Percentiles rank a stretch among this genome's conserved stretches.
Conservation (phyloP, 2,113 vertebrate genomes). For the Lethenteron reissneri region DNA sequence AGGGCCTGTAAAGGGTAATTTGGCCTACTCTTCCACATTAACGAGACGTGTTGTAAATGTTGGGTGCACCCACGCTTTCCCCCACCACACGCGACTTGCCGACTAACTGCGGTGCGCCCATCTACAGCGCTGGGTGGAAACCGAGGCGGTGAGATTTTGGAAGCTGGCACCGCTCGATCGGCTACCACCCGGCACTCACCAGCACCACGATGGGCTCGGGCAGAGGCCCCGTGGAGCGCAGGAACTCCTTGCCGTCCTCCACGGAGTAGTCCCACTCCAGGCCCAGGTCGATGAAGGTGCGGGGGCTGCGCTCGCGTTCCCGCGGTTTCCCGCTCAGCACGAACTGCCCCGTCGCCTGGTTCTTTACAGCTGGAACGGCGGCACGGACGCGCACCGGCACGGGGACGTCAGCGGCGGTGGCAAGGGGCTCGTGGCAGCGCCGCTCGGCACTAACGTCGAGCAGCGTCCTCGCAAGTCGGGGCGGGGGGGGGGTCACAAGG, state of each 20-base stretch:
- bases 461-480: too few relatives aligned
- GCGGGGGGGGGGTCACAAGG: too few relatives aligned
- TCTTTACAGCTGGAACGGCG: slow-evolving; percentile 46
- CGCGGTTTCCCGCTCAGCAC: slow-evolving; percentile 41
- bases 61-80: not conserved
- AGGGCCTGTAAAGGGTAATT: not conserved
- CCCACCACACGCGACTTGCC: not conserved
- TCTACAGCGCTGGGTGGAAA: too few relatives aligned
- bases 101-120: too few relatives aligned
- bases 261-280: slow-evolving; percentile 84
- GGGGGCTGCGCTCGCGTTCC: slow-evolving; percentile 45
- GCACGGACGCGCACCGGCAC: too few relatives aligned
- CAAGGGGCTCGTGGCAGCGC: too few relatives aligned
- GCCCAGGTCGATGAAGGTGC: slow-evolving; percentile 62
- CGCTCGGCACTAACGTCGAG: too few relatives aligned
- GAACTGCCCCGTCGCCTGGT: slow-evolving; percentile 52
- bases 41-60: not conserved
- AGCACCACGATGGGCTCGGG: slow-evolving; percentile 47
- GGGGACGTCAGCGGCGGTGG: too few relatives aligned
- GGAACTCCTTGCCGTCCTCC: slow-evolving; percentile 50
- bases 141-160: too few relatives aligned
- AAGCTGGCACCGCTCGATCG: too few relatives aligned
- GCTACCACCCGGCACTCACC: slow-evolving; percentile 23
- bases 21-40: not conserved
- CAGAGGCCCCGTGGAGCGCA: slow-evolving; percentile 72